These are phyloP conservation scores for Drosophila yakuba DNA, from an alignment of 1,140 invertebrate species.

Conservation along the genomic window DNA sequence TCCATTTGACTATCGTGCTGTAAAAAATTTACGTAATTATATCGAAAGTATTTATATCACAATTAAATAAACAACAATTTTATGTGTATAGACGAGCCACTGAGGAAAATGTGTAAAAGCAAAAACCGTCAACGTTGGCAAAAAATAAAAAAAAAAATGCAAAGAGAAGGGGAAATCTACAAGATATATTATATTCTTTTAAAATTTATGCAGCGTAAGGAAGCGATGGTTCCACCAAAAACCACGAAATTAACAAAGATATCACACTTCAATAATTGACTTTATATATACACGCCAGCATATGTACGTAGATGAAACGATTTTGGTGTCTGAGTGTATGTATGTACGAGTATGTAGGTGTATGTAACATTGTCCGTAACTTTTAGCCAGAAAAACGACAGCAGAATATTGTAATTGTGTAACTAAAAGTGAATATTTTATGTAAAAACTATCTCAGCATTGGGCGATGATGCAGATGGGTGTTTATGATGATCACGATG, in stretches of 20 bases:
- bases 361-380: constrained; percentile 75
- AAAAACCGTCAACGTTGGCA: constrained; percentile 22
- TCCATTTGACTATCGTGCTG: constrained; percentile 31
- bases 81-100: constrained; percentile 48
- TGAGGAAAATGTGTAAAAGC: constrained; percentile 29
- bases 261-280: constrained; percentile 80
- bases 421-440: constrained; percentile 75
- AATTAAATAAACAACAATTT: constrained; percentile 45
- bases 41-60: constrained; percentile 50
- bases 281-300: constrained; percentile 47
- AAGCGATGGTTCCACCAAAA: constrained; percentile 35
- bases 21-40: constrained; percentile 42
- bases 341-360: constrained; percentile 44
- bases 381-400: constrained; percentile 69
- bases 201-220: constrained; percentile 71
- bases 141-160: not conserved
- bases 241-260: constrained; percentile 57
- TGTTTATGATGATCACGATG: constrained; percentile 3
- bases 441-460: constrained; percentile 53
- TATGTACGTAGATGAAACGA: constrained; percentile 45
- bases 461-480: constrained; percentile 19
- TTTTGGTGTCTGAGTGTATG: constrained; percentile 69
- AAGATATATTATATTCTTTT: constrained; percentile 82
- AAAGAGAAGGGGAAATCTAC: constrained; percentile 28
- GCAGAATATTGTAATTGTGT: constrained; percentile 55